Conservation (phyloP, 35 echinoderm and acorn worm species). For the Diadema setosum region DNA sequence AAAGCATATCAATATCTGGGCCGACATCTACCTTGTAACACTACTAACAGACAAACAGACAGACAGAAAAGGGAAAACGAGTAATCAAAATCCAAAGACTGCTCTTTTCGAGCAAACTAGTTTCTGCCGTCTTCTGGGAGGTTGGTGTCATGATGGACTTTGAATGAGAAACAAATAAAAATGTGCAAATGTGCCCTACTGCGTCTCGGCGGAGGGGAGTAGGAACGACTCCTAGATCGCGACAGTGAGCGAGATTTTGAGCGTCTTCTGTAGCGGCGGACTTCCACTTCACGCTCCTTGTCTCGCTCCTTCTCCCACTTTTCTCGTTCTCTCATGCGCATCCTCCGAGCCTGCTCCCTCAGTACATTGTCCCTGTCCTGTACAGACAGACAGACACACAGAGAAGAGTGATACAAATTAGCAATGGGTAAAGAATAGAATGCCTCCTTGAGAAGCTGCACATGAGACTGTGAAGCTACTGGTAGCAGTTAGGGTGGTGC, state of each 20-base stretch:
- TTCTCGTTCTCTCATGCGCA: slow-evolving; percentile 75
- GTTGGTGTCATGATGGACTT: neutral
- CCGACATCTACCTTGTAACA: too few species aligned
- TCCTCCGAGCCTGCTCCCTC: slow-evolving; percentile 70
- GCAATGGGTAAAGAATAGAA: too few species aligned
- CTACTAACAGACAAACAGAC: too few species aligned
- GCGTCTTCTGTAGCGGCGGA: neutral
- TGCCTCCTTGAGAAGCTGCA: too few species aligned
- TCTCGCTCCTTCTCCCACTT: slow-evolving; percentile 52
- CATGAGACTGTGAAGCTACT: too few species aligned
- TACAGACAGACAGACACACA: neutral
- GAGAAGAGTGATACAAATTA: too few species aligned
- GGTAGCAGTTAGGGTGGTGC: too few species aligned
- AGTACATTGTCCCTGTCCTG: slow-evolving; percentile 88
- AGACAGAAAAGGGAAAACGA: too few species aligned
- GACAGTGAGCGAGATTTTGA: slow-evolving; percentile 15
- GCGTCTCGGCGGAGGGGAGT: slow-evolving; percentile 68
- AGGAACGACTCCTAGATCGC: slow-evolving; percentile 45
- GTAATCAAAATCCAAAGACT: too few species aligned
- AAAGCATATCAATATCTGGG: too few species aligned
- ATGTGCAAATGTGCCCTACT: slow-evolving; percentile 71
- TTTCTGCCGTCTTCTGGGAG: too few species aligned
- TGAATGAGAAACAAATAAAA: slow-evolving; percentile 45
- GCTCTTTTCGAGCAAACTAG: too few species aligned
- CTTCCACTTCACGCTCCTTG: slow-evolving; percentile 15